Evolutionary conservation across 2,888 invertebrate genomes (phyloP).

Genomic region (Pyrocoelia pectoralis): DNA sequence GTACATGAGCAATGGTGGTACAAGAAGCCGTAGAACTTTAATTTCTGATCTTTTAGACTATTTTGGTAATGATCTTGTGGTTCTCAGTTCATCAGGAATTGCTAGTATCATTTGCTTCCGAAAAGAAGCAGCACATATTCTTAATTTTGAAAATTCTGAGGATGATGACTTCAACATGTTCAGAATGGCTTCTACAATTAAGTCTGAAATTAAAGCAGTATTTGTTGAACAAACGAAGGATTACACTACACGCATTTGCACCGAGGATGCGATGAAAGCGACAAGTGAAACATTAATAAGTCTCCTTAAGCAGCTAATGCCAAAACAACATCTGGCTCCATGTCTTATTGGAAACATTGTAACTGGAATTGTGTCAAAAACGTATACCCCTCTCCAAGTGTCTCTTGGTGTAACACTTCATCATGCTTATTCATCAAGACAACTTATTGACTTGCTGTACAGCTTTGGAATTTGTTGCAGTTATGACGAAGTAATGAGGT

Average conservation of each 20-base stretch:
- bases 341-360: slow-evolving; percentile 13
- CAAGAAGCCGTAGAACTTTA: background rate
- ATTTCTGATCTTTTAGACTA: slow-evolving; percentile 7
- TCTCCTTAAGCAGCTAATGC: background rate
- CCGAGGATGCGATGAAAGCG: background rate
- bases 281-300: slow-evolving; percentile 7
- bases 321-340: background rate
- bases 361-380: slow-evolving; percentile 4
- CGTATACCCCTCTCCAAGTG: background rate
- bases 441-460: background rate
- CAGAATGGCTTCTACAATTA: slow-evolving; percentile 5
- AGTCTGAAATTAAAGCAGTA: slow-evolving; percentile 7
- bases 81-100: background rate
- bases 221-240: background rate
- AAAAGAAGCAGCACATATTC: slow-evolving; percentile 6
- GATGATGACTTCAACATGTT: slow-evolving; percentile 2
- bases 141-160: slow-evolving; percentile 4
- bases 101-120: background rate
- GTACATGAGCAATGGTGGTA: background rate
- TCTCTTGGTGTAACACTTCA: slow-evolving; percentile 11
- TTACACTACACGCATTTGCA: slow-evolving; percentile 5
- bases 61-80: background rate
- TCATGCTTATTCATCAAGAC: slow-evolving; percentile 5
- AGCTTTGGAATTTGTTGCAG: slow-evolving; percentile 11
- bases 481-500: slow-evolving; percentile 7